A percentile compares a stretch with the other conserved stretches of the same genome.
Conservation (phyloP, 1,140 invertebrate genomes). For the Hylaeus anthracinus region DNA sequence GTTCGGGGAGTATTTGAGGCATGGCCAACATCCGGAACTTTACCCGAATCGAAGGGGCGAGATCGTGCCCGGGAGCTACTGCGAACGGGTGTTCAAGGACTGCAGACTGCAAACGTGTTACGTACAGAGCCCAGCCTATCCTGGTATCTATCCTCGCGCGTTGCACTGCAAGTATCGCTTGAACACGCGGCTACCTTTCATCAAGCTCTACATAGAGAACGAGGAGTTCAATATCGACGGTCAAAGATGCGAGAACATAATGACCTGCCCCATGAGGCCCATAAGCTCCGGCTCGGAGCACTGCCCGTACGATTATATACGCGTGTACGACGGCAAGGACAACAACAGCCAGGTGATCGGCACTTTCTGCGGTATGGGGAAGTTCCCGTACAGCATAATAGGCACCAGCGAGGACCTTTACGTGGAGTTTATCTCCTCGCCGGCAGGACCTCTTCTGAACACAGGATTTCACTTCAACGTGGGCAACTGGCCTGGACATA, state of each 20-base stretch:
- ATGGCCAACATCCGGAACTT: slow-evolving; percentile 94
- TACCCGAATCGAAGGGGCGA: slow-evolving; percentile 94
- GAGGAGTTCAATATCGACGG: slow-evolving; percentile 97
- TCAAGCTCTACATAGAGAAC: slow-evolving; percentile 95
- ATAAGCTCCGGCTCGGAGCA: slow-evolving; percentile 92
- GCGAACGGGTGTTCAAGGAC: slow-evolving; percentile 91
- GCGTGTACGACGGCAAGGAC: slow-evolving; percentile 94
- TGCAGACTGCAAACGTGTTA: slow-evolving; percentile 94
- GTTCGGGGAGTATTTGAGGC: slow-evolving; percentile 92
- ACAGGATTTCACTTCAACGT: slow-evolving; percentile 97
- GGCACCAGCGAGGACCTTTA: slow-evolving; percentile 94
- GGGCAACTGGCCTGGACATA: slow-evolving; percentile 94
- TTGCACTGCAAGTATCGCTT: slow-evolving; percentile 94
- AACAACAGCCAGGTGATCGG: slow-evolving; percentile 92
- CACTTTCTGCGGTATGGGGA: slow-evolving; percentile 95
- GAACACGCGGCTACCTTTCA: slow-evolving; percentile 92
- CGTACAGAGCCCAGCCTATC: slow-evolving; percentile 95
- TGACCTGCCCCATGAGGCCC: slow-evolving; percentile 95
- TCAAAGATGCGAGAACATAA: slow-evolving; percentile 95
- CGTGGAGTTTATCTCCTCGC: slow-evolving; percentile 94
- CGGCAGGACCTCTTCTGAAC: slow-evolving; percentile 92
- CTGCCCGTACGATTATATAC: slow-evolving; percentile 95
- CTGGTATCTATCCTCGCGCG: slow-evolving; percentile 94
- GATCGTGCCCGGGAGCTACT: slow-evolving; percentile 92
- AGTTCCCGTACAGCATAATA: slow-evolving; percentile 96